Evolutionary conservation across 2,888 invertebrate genomes (phyloP).

Genomic region (Rotaria socialis): DNA sequence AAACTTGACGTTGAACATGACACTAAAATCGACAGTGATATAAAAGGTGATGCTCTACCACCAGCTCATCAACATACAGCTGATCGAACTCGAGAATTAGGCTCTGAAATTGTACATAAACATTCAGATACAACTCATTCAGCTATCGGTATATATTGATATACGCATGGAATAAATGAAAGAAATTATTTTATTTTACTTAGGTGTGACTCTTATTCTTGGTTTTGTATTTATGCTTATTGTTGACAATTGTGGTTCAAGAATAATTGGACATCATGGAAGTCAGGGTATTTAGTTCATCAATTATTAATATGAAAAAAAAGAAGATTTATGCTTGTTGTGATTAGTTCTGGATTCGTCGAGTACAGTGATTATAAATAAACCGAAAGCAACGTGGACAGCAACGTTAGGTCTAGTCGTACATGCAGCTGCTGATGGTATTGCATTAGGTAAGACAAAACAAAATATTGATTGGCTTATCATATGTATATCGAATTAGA

Average conservation of each 20-base stretch:
- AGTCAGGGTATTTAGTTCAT: conserved; percentile 5
- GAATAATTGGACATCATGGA: conserved; percentile 31
- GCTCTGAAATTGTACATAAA: not conserved
- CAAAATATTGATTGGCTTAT: no score
- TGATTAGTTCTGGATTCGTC: conserved; percentile 47
- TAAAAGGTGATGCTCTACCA: not conserved
- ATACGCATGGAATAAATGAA: not conserved
- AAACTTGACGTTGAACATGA: not conserved
- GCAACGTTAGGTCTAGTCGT: conserved; percentile 94
- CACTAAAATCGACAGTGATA: not conserved
- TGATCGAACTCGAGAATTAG: not conserved
- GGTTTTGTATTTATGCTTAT: conserved; percentile 96
- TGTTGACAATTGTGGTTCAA: conserved; percentile 73
- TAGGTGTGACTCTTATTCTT: conserved; percentile 80
- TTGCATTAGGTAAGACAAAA: not conserved
- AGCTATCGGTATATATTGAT: not conserved
- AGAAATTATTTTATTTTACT: not conserved
- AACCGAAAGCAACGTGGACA: conserved; percentile 65
- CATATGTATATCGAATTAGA: no score
- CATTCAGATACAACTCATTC: not conserved
- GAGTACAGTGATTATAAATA: not conserved
- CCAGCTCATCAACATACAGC: conserved; percentile 19
- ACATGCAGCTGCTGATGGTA: conserved; percentile 77
- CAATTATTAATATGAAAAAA: not conserved
- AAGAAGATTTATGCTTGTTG: conserved; percentile 46